Base-by-base conservation (phyloP, 2,113 vertebrate species). In the Mellivora capensis region DNA sequence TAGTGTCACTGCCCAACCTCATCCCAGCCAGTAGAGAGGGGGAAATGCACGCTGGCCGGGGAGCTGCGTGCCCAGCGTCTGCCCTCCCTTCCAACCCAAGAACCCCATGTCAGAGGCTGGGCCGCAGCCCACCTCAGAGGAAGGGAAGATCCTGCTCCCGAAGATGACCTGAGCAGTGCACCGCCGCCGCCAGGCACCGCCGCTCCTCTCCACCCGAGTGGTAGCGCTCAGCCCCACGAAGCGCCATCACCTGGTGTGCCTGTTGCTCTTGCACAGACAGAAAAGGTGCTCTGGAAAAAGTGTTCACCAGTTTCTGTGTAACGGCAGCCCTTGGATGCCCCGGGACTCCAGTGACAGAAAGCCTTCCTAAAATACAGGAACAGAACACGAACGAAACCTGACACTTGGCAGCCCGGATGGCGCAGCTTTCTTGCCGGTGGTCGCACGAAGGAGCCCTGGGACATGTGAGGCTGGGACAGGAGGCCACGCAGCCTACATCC, bases 11-110 rank as follows among this genome's bases (percentile, higher is more conserved):
- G n/a, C 57, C 64, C 20, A 13, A 0, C 11, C 8, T 52, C 44
- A 79, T 5, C 39, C 47, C 20, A 18, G 54, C 14, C 6, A 17
- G 18, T 0, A 4, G 0, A 9, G 12, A 7, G 12, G 11, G 34
- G 21, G 67, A 39, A 31, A 23, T 1, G 31, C 8, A 15, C 1
- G 13, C 3, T 31, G 0, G 14, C 5, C 6, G 47, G 42, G 14
- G 29, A 69, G n/a, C 7, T 10, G 8, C 14, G 4, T 11, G 34
- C 84, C n/a, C 14, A 21, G 14, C 23, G 0, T 3, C 47, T 9
- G 61, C 57, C 42, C 31, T 64, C 49, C 54, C 59, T 69, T 52
- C 18, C n/a, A 64, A 27, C 17, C 29, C 42, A n/a, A 18, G 49
- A 84, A 64, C 49, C 72, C 81, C 1, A 62, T 27, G 27, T 27